Evolutionary conservation across 2,888 invertebrate species (phyloP).

Genomic region (Platyscelio sp.): DNA sequence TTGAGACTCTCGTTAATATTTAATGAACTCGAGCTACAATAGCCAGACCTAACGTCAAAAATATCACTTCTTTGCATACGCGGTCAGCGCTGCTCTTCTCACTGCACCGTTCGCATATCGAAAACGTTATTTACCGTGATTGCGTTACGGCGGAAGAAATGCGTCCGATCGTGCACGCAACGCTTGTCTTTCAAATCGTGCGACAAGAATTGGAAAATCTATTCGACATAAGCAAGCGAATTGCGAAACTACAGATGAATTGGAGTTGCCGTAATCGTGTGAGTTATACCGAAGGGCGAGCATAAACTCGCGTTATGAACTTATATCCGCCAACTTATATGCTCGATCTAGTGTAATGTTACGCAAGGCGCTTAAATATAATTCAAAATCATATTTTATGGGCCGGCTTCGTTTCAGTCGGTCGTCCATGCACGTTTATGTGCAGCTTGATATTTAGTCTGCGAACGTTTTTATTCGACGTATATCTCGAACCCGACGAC

Average conservation of each 20-base stretch:
- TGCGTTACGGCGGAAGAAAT: constrained; percentile 32
- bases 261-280: constrained; percentile 37
- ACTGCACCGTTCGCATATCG: constrained; percentile 62
- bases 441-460: constrained; percentile 48
- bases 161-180: background rate
- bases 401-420: constrained; percentile 44
- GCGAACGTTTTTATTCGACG: constrained; percentile 38
- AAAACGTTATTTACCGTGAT: constrained; percentile 45
- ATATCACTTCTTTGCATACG: constrained; percentile 76
- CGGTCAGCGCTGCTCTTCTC: no score
- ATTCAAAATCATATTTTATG: constrained; percentile 66
- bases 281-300: constrained; percentile 40
- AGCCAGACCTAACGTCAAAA: constrained; percentile 76
- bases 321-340: constrained; percentile 35
- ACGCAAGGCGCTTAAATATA: constrained; percentile 61
- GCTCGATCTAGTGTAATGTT: constrained; percentile 51
- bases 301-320: constrained; percentile 50
- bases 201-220: constrained; percentile 46
- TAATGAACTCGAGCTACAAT: constrained; percentile 84
- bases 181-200: constrained; percentile 55
- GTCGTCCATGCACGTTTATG: constrained; percentile 21
- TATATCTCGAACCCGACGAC: constrained; percentile 11
- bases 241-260: constrained; percentile 54
- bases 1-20: constrained; percentile 85
- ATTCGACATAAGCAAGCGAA: constrained; percentile 40